phyloP scores from a whole-genome alignment of 92 coral and sea anemone species.

The Epizoanthus fatuus region DNA sequence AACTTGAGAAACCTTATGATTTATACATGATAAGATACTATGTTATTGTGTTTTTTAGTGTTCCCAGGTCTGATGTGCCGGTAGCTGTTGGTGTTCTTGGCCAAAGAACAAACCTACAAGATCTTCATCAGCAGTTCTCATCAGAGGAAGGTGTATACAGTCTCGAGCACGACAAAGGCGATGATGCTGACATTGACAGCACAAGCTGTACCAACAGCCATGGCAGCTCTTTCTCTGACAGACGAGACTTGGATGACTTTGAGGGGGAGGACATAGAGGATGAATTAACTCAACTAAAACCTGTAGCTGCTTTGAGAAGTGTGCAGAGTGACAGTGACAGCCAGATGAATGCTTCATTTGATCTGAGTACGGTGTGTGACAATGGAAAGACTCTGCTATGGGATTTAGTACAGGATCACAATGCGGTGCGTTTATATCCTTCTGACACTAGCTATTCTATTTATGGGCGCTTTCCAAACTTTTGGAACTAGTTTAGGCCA shows the following conservation, averaged over 20 bases:
- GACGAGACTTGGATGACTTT: constrained; percentile 95
- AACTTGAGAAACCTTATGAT: too few relatives aligned
- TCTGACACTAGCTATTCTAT: too few relatives aligned
- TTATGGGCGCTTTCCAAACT: too few relatives aligned
- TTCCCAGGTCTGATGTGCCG: constrained; percentile 41
- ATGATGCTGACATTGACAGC: constrained; percentile 93
- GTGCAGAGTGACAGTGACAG: constrained; percentile 78
- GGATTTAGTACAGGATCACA: constrained; percentile 97
- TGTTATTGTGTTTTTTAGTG: constrained; percentile 24
- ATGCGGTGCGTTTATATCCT: constrained; percentile 79
- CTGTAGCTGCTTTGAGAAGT: constrained; percentile 80
- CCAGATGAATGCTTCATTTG: constrained; percentile 81
- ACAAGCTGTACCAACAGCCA: constrained; percentile 96
- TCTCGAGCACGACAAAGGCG: constrained; percentile 84
- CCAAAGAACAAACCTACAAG: constrained; percentile 54
- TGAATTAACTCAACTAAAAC: constrained; percentile 83
- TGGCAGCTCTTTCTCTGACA: constrained; percentile 93
- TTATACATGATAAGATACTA: too few relatives aligned
- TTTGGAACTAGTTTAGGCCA: too few relatives aligned
- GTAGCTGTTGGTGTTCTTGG: constrained; percentile 38
- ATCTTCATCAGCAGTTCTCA: constrained; percentile 71
- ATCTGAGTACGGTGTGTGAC: constrained; percentile 92
- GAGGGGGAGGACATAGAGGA: constrained; percentile 94
- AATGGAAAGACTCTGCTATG: constrained; percentile 97
- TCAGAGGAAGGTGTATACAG: constrained; percentile 79